Percentiles rank a stretch among this genome's conserved stretches.
Evolutionary conservation across 2,888 invertebrate genomes (phyloP).

Genomic region (Cantharis lateralis): DNA sequence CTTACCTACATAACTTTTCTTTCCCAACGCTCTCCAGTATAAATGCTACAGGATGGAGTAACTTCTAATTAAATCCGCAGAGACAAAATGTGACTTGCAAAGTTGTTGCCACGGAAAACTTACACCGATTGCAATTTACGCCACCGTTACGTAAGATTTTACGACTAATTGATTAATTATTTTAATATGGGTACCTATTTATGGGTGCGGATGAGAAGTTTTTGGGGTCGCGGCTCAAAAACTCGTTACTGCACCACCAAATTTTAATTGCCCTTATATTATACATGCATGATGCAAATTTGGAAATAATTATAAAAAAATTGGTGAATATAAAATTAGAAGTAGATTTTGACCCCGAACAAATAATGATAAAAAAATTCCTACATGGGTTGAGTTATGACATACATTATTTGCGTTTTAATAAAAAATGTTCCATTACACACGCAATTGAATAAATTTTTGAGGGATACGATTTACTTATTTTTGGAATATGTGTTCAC

Average conservation of each 20-base stretch:
- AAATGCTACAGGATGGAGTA: not conserved
- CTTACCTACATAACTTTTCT: slow-evolving; percentile 4
- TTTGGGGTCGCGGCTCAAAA: not conserved
- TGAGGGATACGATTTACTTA: not conserved
- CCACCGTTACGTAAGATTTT: not conserved
- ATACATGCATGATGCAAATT: not conserved
- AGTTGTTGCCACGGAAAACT: not conserved
- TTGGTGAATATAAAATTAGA: not conserved
- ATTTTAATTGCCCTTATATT: not conserved
- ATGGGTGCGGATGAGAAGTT: not conserved
- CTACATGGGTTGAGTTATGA: not conserved
- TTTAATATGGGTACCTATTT: not conserved
- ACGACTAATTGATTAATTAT: not conserved
- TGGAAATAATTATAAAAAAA: not conserved
- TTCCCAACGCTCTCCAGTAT: not conserved
- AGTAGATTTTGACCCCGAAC: not conserved
- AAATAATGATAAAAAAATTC: not conserved
- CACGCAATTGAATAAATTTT: not conserved
- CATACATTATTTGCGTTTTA: not conserved
- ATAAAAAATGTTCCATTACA: not conserved
- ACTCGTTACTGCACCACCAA: not conserved
- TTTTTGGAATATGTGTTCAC: not conserved
- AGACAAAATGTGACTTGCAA: not conserved
- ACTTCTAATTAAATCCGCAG: not conserved
- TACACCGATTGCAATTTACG: not conserved